These are phyloP conservation scores for Halictus rubicundus DNA, from an alignment of 1,140 invertebrate species.

Conservation along the genomic window DNA sequence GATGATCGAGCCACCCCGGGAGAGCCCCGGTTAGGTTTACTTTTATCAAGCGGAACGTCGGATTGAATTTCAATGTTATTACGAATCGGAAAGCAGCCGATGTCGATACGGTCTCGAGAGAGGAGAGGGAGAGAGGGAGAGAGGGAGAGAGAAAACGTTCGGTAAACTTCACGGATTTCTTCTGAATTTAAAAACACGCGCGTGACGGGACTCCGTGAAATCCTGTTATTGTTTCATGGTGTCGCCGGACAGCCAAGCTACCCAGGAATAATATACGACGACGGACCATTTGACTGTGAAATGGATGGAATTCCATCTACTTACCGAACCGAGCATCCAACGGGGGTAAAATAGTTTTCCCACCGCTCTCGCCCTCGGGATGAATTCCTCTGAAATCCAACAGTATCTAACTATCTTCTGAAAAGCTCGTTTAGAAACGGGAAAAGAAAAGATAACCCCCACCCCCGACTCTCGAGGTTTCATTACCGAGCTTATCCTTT, in stretches of 20 bases:
- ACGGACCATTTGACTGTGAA: not conserved
- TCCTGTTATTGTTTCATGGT: conserved; percentile 32
- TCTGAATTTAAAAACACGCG: conserved; percentile 47
- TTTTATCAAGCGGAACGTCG: conserved; percentile 49
- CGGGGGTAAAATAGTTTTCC: too few species aligned
- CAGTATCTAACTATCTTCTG: too few species aligned
- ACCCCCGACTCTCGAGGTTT: too few species aligned
- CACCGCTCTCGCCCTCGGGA: too few species aligned
- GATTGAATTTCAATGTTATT: conserved; percentile 65
- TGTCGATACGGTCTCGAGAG: not conserved
- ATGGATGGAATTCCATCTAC: not conserved
- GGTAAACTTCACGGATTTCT: conserved; percentile 54
- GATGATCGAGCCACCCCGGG: conserved; percentile 41
- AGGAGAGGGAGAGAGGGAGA: not conserved
- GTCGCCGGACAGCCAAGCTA: not conserved
- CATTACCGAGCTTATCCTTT: too few species aligned
- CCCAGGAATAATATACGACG: not conserved
- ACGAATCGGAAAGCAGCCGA: conserved; percentile 25
- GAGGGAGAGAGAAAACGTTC: not conserved
- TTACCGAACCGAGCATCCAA: not conserved
- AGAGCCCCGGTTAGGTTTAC: conserved; percentile 35
- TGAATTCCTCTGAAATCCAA: too few species aligned
- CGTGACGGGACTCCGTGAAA: conserved; percentile 43
- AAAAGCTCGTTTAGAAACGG: too few species aligned
- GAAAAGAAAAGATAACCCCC: too few species aligned